These are phyloP conservation scores for Phyllotis vaccarum DNA, from an alignment of 2,797 vertebrate genomes.

Conservation along the genomic window DNA sequence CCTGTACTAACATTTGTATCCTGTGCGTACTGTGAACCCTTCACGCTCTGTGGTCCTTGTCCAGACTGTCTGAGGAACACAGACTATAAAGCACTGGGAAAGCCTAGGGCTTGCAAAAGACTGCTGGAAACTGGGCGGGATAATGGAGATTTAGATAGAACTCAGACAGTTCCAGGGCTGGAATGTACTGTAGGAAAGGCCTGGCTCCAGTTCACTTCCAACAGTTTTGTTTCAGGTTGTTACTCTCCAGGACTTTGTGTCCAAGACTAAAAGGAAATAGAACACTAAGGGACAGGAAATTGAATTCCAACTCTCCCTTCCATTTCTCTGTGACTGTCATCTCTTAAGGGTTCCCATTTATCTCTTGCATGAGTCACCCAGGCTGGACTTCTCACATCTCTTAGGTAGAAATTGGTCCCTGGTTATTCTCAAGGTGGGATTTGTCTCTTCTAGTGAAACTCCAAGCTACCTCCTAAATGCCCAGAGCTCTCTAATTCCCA, in stretches of 20 bases:
- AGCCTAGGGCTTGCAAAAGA: neutral
- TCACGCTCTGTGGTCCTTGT: neutral
- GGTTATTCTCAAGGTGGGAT: neutral
- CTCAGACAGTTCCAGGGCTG: neutral
- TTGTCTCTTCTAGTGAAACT: slow-evolving; percentile 30
- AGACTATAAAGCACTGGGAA: neutral
- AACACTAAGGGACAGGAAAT: slow-evolving; percentile 46
- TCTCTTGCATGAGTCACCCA: slow-evolving; percentile 48
- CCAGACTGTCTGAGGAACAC: neutral
- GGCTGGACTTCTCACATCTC: neutral
- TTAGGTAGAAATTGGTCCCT: neutral
- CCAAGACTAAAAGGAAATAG: slow-evolving; percentile 34
- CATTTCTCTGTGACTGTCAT: neutral
- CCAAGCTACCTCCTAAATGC: neutral
- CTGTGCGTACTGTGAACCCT: neutral
- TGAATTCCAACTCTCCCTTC: neutral
- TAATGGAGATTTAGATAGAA: neutral
- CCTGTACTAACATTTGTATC: neutral
- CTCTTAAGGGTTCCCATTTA: slow-evolving; percentile 30
- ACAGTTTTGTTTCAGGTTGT: slow-evolving; percentile 56
- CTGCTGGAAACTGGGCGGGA: neutral
- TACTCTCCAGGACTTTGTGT: slow-evolving; percentile 24
- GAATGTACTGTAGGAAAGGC: neutral
- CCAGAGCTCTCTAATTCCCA: neutral
- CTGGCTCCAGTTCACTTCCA: neutral